Evolutionary conservation across 2,797 vertebrate genomes (phyloP).

Genomic region (Pteronotus mesoamericanus): DNA sequence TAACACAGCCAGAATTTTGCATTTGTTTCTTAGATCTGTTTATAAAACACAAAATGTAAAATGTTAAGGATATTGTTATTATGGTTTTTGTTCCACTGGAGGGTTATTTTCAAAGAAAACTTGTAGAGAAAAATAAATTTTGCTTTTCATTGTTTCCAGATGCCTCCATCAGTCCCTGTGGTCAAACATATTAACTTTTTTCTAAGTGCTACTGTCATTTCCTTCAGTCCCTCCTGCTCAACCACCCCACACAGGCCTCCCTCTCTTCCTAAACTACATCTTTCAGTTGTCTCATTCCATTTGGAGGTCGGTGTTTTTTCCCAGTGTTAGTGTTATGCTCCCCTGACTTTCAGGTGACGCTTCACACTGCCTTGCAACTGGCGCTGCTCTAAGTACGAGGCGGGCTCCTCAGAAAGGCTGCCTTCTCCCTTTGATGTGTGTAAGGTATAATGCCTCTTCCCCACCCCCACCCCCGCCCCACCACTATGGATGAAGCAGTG

Average conservation of each 20-base stretch:
- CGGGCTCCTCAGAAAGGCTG: slow-evolving; percentile 46
- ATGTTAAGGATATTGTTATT: slow-evolving; percentile 61
- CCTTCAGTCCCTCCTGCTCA: slow-evolving; percentile 52
- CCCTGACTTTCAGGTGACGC: slow-evolving; percentile 15
- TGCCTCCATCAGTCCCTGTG: slow-evolving; percentile 54
- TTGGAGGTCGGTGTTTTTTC: not conserved
- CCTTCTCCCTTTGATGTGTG: slow-evolving; percentile 1
- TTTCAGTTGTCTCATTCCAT: slow-evolving; percentile 11
- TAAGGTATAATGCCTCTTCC: not conserved
- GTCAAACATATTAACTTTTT: slow-evolving; percentile 40
- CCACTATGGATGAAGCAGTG: not conserved
- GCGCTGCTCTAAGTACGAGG: not conserved
- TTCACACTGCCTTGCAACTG: slow-evolving; percentile 52
- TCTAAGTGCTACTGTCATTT: slow-evolving; percentile 61
- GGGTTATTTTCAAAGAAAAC: slow-evolving; percentile 77
- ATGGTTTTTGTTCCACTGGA: slow-evolving; percentile 56
- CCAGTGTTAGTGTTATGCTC: not conserved
- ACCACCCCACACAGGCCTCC: not conserved
- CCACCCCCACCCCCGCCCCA: accelerated
- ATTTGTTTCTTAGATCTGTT: slow-evolving; percentile 69
- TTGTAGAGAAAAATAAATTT: slow-evolving; percentile 72
- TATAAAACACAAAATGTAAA: slow-evolving; percentile 68
- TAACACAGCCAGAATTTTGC: slow-evolving; percentile 69
- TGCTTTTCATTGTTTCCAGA: slow-evolving; percentile 78
- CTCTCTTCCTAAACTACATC: not conserved